Percentiles rank a stretch among this genome's conserved stretches.
These are phyloP conservation scores for Sebastes matsubarae DNA, from an alignment of 2,797 vertebrate species.

Conservation along the genomic window DNA sequence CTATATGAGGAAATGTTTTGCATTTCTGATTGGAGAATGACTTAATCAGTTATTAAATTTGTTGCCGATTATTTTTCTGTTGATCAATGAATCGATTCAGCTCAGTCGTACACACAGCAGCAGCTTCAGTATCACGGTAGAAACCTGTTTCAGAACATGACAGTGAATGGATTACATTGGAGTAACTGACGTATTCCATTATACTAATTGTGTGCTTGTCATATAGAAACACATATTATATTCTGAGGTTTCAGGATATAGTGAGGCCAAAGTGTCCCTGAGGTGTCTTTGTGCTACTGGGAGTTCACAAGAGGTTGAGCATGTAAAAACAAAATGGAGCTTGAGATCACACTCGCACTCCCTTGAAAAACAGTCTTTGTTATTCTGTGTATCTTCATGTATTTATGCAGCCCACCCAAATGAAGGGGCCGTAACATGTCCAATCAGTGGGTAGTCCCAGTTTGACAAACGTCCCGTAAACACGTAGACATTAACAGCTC, in stretches of 20 bases:
- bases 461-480: conserved; percentile 54
- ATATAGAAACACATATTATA: conserved; percentile 16
- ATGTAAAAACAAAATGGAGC: conserved; percentile 52
- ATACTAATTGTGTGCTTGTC: conserved; percentile 30
- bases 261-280: conserved; percentile 18
- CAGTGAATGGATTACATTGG: not conserved
- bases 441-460: conserved; percentile 51
- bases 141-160: not conserved
- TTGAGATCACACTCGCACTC: conserved; percentile 21
- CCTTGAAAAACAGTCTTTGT: conserved; percentile 42
- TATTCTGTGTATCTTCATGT: conserved; percentile 58
- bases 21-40: not conserved
- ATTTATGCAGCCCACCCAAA: conserved; percentile 42
- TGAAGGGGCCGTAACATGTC: conserved; percentile 43
- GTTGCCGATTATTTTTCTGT: not conserved
- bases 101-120: not conserved
- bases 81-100: not conserved
- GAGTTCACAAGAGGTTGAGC: conserved; percentile 52
- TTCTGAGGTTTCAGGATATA: conserved; percentile 1
- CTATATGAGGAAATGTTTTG: not conserved
- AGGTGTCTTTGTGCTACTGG: conserved; percentile 42
- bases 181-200: conserved; percentile 19
- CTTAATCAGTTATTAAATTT: not conserved
- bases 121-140: not conserved
- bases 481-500: conserved; percentile 64